Conservation (phyloP, 53 echinoderm and acorn worm species). For the Pentamera pediparva region DNA sequence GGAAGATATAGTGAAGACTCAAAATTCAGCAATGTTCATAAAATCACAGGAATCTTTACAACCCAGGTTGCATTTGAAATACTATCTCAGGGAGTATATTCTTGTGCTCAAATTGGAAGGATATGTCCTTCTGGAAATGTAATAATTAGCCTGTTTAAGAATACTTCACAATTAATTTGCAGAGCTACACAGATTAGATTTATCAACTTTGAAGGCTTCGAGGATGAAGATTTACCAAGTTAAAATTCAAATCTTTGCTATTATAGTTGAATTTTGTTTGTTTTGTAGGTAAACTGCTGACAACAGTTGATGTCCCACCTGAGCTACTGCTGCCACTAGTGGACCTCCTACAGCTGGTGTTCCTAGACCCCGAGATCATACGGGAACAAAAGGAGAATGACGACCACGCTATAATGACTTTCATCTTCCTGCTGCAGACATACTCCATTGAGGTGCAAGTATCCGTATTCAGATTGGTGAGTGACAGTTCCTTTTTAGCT, state of each 20-base stretch:
- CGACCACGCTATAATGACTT: conserved; percentile 84
- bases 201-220: too few species aligned
- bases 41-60: too few species aligned
- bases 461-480: conserved; percentile 71
- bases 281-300: conserved; percentile 65
- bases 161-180: too few species aligned
- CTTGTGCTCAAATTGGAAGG: too few species aligned
- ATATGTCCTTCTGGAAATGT: too few species aligned
- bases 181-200: neutral
- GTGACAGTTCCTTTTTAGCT: too few species aligned
- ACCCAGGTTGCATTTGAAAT: too few species aligned
- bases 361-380: conserved; percentile 75
- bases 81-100: too few species aligned
- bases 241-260: neutral
- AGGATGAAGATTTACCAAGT: too few species aligned
- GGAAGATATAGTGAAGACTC: too few species aligned
- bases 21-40: too few species aligned
- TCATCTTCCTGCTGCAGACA: conserved; percentile 59
- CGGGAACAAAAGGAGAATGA: conserved; percentile 67
- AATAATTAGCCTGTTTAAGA: too few species aligned
- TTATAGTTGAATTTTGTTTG: neutral
- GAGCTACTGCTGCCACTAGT: conserved; percentile 63
- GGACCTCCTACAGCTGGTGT: conserved; percentile 74
- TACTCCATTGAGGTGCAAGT: conserved; percentile 74
- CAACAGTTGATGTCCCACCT: conserved; percentile 62